Base-by-base conservation (phyloP, 2,888 invertebrate genomes). In the Pyrrhosoma nymphula region DNA sequence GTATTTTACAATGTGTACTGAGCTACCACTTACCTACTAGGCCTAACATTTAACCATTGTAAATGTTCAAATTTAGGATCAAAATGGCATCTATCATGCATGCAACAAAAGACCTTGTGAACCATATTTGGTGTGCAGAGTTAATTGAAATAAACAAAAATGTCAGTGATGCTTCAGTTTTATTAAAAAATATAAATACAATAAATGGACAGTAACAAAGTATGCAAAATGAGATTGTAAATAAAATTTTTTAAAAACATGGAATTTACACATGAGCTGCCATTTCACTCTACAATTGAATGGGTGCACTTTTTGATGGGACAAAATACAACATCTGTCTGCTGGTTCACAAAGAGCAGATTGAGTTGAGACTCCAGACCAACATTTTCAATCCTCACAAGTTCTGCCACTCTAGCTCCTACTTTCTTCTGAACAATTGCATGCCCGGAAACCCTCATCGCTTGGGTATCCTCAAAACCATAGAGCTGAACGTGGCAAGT, bases 291-390 rank as follows among this genome's bases (percentile, higher is more conserved):
- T 26, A 69, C 23, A n/a, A 63, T 93, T 23, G 69, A 69, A 93
- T 93, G 93, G 0, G 63, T 63, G 55, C 93, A 93, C 26, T 26
- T 90, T 90, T 95, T 82, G 23, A 96, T 56, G 8, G 98, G 98
- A 96, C 97, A 97, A 97, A 98, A 98, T 89, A 97, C 97, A 93
- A 98, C 97, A 97, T 98, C 98, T 95, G 98, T 97, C 96, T 98
- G 97, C 96, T 98, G 98, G 96, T 97, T 97, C 0, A 98, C 97
- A 96, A 98, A 98, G 95, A 98, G 97, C 95, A 98, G 97, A 96
- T 98, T 98, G 96, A 98, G 96, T 96, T 98, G 98, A 0, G 98
- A 98, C 96, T 98, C 98, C 96, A 98, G 97, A 96, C 98, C 98
- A 95, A 98, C 98, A 96, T 98, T 98, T 97, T 97, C 98, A 60